Percentiles rank a stretch among this genome's conserved stretches.
Conservation (phyloP, 2,888 invertebrate genomes). For the Andrena marginata region DNA sequence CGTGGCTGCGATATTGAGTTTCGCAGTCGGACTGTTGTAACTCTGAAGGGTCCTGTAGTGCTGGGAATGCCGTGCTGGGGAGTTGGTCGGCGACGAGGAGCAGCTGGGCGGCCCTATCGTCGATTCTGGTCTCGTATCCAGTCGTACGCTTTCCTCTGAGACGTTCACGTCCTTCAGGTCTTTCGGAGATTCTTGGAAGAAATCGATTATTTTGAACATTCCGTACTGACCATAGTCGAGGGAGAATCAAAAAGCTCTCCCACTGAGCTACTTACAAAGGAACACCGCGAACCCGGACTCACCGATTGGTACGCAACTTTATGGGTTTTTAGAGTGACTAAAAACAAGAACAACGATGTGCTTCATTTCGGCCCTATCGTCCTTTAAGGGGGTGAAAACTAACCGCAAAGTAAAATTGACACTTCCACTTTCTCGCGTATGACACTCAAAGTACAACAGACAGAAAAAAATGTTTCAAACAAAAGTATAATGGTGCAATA, state of each 20-base stretch:
- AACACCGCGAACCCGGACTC: no score
- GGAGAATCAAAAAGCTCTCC: not conserved
- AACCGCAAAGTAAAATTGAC: no score
- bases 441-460: no score
- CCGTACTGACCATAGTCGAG: not conserved
- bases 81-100: slow-evolving; percentile 78
- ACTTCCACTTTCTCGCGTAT: no score
- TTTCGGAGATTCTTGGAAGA: slow-evolving; percentile 66
- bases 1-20: slow-evolving; percentile 82
- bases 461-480: no score
- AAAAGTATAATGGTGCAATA: no score
- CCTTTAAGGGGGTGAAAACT: no score
- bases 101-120: slow-evolving; percentile 73
- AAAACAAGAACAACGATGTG: no score
- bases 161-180: slow-evolving; percentile 66
- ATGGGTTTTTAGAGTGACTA: no score
- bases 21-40: slow-evolving; percentile 75
- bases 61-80: slow-evolving; percentile 79
- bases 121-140: slow-evolving; percentile 76
- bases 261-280: no score
- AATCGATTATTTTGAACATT: slow-evolving; percentile 20
- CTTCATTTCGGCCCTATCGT: no score
- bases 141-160: slow-evolving; percentile 70
- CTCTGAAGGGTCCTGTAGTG: slow-evolving; percentile 82
- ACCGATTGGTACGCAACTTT: no score